Evolutionary conservation across 2,113 vertebrate species (phyloP), one percentile per base, ranked within the genome.

Genomic region (Pseudonaja textilis): DNA sequence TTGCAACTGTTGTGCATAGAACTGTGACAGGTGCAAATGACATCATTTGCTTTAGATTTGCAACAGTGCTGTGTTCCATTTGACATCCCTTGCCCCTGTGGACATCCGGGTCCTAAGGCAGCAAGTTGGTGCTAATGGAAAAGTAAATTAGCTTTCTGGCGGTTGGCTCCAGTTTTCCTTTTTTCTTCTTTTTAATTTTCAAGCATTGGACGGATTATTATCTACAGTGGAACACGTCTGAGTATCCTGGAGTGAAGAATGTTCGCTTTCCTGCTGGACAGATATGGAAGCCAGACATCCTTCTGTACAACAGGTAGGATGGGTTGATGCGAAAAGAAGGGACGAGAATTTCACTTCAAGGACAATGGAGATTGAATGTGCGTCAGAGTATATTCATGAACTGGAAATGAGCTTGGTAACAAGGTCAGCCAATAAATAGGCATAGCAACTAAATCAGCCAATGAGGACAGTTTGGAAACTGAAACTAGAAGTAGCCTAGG

Each of bases 211-310:
- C 97, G 93, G 99, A 99, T 96, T 95, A 98, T 95, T 98, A 98
- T 91, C 97, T 99, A 4, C 98, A 98, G 90, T 99, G 99, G 99
- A 98, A 99, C 6, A 8, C 96, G 91, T 98, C 98, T 0, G 98
- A 99, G 0, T 99, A 99, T 93, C 98, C 99, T 0, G 99, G 98
- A 6, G 98, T 99, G 96, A 97, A 97, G 96, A 98, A 96, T 0
- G 97, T 99, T 39, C 98, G 99, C 92, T 98, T 99, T 96, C 99
- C 98, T 4, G 98, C 98, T 96, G 97, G 98, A 87, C 97, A 98
- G 91, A 98, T 99, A 92, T 99, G 99, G 99, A 99, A 98, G 94
- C 99, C 99, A 11, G 99, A 99, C 96, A 99, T 99, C 95, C 98
- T 99, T 92, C 99, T 99, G 23, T 99, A 99, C 89, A 99, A 99